A percentile compares a stretch with the other conserved stretches of the same genome.
These are phyloP conservation scores for Neoniphon sammara DNA, from an alignment of 2,797 vertebrate species.

Conservation along the genomic window DNA sequence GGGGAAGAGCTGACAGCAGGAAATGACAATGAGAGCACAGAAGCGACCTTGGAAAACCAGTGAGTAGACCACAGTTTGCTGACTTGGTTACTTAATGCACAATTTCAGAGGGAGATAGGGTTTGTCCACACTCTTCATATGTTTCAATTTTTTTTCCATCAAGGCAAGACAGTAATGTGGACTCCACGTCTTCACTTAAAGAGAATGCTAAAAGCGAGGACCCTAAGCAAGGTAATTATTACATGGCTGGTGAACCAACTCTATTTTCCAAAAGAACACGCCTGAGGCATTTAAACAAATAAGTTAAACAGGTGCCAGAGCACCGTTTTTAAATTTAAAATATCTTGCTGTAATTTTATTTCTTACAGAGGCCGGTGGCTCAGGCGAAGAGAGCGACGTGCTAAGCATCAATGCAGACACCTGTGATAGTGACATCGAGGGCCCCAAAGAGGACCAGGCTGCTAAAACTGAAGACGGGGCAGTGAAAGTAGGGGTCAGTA, in stretches of 20 bases:
- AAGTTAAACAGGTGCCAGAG: slow-evolving; percentile 15
- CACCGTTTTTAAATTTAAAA: slow-evolving; percentile 4
- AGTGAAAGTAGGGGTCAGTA: slow-evolving; percentile 51
- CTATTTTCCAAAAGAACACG: not conserved
- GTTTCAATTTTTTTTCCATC: slow-evolving; percentile 11
- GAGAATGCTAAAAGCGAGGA: slow-evolving; percentile 86
- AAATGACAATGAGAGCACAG: slow-evolving; percentile 79
- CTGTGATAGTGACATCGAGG: slow-evolving; percentile 97
- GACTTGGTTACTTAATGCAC: slow-evolving; percentile 51
- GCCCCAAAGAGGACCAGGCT: slow-evolving; percentile 85
- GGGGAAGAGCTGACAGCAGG: slow-evolving; percentile 86
- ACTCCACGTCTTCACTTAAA: slow-evolving; percentile 90
- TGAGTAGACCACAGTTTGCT: slow-evolving; percentile 81
- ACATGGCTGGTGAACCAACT: not conserved
- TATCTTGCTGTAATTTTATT: slow-evolving; percentile 10
- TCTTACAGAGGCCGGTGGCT: slow-evolving; percentile 73
- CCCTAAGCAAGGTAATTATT: slow-evolving; percentile 87
- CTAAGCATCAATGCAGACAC: slow-evolving; percentile 97
- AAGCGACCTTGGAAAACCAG: slow-evolving; percentile 84
- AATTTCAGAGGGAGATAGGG: not conserved
- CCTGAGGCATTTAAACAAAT: not conserved
- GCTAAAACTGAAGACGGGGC: slow-evolving; percentile 73
- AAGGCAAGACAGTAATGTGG: slow-evolving; percentile 92
- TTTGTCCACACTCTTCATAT: not conserved
- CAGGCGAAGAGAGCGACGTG: slow-evolving; percentile 95